Conservation (phyloP, 1,140 invertebrate species). For the Panulirus ornatus region DNA sequence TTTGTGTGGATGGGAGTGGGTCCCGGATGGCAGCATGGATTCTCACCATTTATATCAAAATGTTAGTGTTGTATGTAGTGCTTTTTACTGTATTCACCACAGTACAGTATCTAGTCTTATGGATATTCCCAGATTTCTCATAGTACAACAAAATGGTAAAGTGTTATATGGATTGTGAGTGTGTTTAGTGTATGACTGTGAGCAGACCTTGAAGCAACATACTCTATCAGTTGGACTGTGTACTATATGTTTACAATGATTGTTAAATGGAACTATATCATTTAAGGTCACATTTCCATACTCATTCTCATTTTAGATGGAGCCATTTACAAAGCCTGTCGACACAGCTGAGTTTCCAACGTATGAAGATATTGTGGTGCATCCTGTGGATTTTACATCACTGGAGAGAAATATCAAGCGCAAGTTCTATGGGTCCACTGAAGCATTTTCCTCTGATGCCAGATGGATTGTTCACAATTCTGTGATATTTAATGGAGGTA, state of each 20-base stretch:
- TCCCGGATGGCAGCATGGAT: too few species aligned
- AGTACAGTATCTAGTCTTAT: too few species aligned
- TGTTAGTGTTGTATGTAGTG: too few species aligned
- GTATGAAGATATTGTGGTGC: conserved; percentile 88
- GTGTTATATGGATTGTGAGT: not conserved
- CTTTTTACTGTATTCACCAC: too few species aligned
- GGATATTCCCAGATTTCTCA: too few species aligned
- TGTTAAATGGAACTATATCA: not conserved
- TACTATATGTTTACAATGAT: not conserved
- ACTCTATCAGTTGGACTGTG: not conserved
- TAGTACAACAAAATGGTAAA: not conserved
- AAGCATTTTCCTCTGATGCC: conserved; percentile 91
- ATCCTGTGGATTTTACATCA: conserved; percentile 89
- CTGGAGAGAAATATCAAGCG: conserved; percentile 88
- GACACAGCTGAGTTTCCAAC: conserved; percentile 84
- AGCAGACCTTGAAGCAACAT: not conserved
- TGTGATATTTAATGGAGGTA: conserved; percentile 92
- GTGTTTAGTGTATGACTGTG: not conserved
- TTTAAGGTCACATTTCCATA: too few species aligned
- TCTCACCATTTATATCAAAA: too few species aligned
- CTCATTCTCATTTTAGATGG: conserved; percentile 76
- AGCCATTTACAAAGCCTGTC: conserved; percentile 87
- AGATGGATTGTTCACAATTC: conserved; percentile 96
- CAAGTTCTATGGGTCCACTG: conserved; percentile 91
- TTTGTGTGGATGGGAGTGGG: too few species aligned